These are phyloP conservation scores for Synergus umbraculus DNA, from an alignment of 2,888 invertebrate species.

Conservation along the genomic window DNA sequence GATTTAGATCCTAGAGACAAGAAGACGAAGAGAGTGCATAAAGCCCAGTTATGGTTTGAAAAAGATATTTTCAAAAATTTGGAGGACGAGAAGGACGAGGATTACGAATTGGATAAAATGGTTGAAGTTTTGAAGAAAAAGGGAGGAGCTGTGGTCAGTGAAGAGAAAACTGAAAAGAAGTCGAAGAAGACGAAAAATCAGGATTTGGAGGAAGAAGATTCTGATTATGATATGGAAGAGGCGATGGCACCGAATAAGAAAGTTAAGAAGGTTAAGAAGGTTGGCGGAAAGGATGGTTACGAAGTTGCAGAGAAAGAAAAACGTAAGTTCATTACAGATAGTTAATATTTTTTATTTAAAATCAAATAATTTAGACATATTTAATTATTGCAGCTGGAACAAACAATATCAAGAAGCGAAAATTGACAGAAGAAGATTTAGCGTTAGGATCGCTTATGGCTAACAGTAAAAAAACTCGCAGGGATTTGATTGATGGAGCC, in stretches of 20 bases:
- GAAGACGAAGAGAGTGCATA: conserved; percentile 85
- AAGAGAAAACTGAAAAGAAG: conserved; percentile 57
- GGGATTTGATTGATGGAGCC: conserved; percentile 93
- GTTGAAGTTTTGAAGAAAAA: conserved; percentile 85
- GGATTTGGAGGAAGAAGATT: conserved; percentile 62
- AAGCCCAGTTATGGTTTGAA: conserved; percentile 93
- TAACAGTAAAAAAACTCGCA: conserved; percentile 92
- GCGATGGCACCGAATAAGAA: conserved; percentile 65
- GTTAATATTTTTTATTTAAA: conserved; percentile 56
- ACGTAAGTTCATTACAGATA: conserved; percentile 72
- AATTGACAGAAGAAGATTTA: conserved; percentile 91
- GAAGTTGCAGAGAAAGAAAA: conserved; percentile 83
- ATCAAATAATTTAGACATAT: conserved; percentile 39
- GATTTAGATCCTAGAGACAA: conserved; percentile 89
- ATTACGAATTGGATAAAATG: conserved; percentile 90
- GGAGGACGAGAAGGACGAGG: conserved; percentile 91
- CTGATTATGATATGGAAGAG: conserved; percentile 78
- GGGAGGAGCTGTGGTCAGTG: conserved; percentile 80
- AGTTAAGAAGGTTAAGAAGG: conserved; percentile 64
- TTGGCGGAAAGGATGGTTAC: conserved; percentile 81
- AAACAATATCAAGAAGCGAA: conserved; percentile 81
- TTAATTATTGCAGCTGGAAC: conserved; percentile 74
- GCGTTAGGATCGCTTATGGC: conserved; percentile 95
- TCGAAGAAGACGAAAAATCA: conserved; percentile 54
- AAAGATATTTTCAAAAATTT: conserved; percentile 90